Evolutionary conservation across 2,888 invertebrate genomes (phyloP).

Genomic region (Aphidius colemani): DNA sequence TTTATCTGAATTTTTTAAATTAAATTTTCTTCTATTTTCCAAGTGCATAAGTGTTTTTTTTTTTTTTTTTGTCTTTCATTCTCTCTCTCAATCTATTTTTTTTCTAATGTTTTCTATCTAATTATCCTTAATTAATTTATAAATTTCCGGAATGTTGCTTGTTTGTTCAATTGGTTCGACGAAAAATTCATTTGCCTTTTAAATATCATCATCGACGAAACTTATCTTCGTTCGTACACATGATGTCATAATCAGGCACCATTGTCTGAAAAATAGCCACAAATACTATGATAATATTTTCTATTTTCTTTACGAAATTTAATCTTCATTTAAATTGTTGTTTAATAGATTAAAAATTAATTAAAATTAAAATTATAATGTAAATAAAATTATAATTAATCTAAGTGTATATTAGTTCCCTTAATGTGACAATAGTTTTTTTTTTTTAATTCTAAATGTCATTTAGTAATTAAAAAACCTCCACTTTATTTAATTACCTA

Average conservation of each 20-base stretch:
- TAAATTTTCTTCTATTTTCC: conserved; percentile 26
- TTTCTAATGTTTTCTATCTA: neutral
- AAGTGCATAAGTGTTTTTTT: neutral
- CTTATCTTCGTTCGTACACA: conserved; percentile 33
- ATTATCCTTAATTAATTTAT: conserved; percentile 12
- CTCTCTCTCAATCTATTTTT: neutral
- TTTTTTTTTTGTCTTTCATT: neutral
- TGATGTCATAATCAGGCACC: conserved; percentile 38
- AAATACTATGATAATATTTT: conserved; percentile 33
- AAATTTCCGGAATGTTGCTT: conserved; percentile 26
- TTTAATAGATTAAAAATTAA: neutral
- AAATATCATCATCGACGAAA: conserved; percentile 30
- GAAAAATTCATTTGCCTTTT: conserved; percentile 25
- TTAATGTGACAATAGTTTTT: neutral
- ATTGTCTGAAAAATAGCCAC: conserved; percentile 40
- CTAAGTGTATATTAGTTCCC: too few species aligned
- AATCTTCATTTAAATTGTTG: neutral
- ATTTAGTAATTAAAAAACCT: too few species aligned
- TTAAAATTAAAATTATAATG: too few species aligned
- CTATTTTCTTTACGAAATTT: neutral
- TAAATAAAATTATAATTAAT: too few species aligned
- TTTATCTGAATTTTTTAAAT: conserved; percentile 15
- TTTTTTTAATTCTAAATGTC: neutral
- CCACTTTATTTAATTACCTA: neutral
- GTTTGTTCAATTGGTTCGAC: conserved; percentile 17